Base-by-base conservation (phyloP, 2,888 invertebrate genomes). In the Drosophila birchii region DNA sequence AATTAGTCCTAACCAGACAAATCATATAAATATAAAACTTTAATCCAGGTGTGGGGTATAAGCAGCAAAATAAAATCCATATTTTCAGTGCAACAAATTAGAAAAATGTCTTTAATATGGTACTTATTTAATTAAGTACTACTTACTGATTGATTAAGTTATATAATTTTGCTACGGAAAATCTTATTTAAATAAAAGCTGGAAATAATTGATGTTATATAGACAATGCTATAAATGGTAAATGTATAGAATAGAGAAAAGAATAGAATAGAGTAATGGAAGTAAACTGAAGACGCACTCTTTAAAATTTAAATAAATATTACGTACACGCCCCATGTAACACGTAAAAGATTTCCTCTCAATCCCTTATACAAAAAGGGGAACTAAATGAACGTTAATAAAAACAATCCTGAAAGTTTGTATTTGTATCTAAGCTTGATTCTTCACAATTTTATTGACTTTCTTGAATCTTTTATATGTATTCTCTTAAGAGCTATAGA, bases 361-460 rank as follows among this genome's bases (percentile, higher is more conserved):
- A 29, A 20, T 20, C 20, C 1, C 34, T 5, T 18, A 11, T 32
- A 0, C 9, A 8, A 36, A 57, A 26, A 39, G 39, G n/a, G 4
- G 4, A 29, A 12, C 20, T 20, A 1, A 29, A 6, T 54, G 12
- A 39, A 54, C 5, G 2, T 23, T 9, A 49, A 3, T n/a, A 23
- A 49, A 51, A 38, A 16, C 9, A 55, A 55, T n/a, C n/a, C 16
- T 4, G 5, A 9, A 7, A 3, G 2, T 12, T 38, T 26, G 8
- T 14, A 20, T 49, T 49, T n/a, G 7, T 32, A 59, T 41, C 55
- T 55, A 29, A 36, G 38, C 41, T 54, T 55, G 53, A 18, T 23
- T 54, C 53, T 59, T 64, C 70, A 75, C 79, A 77, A 51, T 51
- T 69, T 39, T 63, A 38, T 68, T 68, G 45, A 67, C 38, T 43